Conservation (phyloP, 2,797 vertebrate genomes). For the Pogoniulus pusillus region DNA sequence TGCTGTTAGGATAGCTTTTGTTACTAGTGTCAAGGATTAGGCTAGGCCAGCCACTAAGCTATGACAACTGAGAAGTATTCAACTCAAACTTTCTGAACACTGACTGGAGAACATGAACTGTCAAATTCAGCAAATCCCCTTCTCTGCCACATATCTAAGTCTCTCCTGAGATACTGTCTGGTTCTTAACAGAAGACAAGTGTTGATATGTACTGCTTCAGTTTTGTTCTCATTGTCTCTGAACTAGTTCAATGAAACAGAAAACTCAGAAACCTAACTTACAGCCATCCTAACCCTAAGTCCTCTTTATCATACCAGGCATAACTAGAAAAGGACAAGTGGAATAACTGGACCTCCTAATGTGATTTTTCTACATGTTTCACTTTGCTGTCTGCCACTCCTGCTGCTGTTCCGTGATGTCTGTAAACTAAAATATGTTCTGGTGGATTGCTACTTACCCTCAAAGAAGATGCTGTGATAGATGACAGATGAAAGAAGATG, state of each 20-base stretch:
- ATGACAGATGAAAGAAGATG: background rate
- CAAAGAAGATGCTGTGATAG: slow-evolving; percentile 21
- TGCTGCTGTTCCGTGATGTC: slow-evolving; percentile 20
- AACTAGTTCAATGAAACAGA: background rate
- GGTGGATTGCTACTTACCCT: slow-evolving; percentile 6
- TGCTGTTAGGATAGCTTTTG: background rate
- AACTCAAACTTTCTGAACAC: background rate
- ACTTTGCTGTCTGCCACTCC: slow-evolving; percentile 23
- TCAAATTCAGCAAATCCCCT: background rate
- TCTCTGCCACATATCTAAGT: background rate
- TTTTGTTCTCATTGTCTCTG: background rate
- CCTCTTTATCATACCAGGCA: background rate
- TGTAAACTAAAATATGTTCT: background rate
- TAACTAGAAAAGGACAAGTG: slow-evolving; percentile 48
- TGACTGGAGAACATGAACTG: background rate
- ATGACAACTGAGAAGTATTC: background rate
- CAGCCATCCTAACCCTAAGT: background rate
- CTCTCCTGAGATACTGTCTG: background rate
- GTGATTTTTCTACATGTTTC: slow-evolving; percentile 23
- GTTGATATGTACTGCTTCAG: background rate
- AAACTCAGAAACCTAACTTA: background rate
- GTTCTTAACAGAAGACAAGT: background rate
- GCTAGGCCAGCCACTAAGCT: too few relatives aligned
- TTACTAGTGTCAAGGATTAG: background rate
- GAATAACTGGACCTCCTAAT: slow-evolving; percentile 56